Base-by-base conservation (phyloP, 1,140 invertebrate species). In the Steinernema feltiae region DNA sequence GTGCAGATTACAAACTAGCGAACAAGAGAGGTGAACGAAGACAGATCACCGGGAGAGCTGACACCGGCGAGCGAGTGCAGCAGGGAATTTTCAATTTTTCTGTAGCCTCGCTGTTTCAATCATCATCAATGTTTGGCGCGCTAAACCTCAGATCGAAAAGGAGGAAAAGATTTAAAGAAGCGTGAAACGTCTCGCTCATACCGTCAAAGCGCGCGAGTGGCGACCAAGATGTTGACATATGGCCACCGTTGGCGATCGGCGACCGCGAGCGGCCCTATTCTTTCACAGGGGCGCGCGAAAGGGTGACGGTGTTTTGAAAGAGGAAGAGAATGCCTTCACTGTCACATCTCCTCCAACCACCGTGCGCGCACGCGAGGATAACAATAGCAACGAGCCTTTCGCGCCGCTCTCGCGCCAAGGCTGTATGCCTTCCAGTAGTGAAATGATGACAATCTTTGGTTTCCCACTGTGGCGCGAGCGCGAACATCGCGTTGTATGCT, bases 11-110 rank as follows among this genome's bases (percentile, higher is more conserved):
- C 53, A 63, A 63, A 63, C 24, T 7, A 63, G 53, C 53, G 53
- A 27, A 63, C 53, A n/a, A 46, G n/a, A 46, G 53, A 63, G 53
- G 53, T 63, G 53, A 63, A 63, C 53, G 53, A 63, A 63, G 53
- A 63, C 53, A 7, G 53, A 63, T 63, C 53, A 63, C 53, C 53
- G 24, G 7, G 53, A 15, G 53, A 63, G 53, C 53, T 15, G 3
- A 27, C 15, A 21, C 53, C 7, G 12, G 2, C 24, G 24, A 63
- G 24, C 24, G 7, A 63, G 24, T 27, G 53, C 53, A 27, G 7
- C 53, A 21, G 24, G 53, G 53, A 27, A 18, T 41, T 41, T 41
- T 41, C 35, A 41, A 41, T 41, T 41, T 41, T n/a, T n/a, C n/a
- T n/a, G n/a, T n/a, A 3, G 53, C 53, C 53, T 7, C 41, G 24